A percentile compares a stretch with the other conserved stretches of the same genome.
These are phyloP conservation scores for Pachliopta kotzebuea DNA, from an alignment of 2,888 invertebrate genomes.

Conservation along the genomic window DNA sequence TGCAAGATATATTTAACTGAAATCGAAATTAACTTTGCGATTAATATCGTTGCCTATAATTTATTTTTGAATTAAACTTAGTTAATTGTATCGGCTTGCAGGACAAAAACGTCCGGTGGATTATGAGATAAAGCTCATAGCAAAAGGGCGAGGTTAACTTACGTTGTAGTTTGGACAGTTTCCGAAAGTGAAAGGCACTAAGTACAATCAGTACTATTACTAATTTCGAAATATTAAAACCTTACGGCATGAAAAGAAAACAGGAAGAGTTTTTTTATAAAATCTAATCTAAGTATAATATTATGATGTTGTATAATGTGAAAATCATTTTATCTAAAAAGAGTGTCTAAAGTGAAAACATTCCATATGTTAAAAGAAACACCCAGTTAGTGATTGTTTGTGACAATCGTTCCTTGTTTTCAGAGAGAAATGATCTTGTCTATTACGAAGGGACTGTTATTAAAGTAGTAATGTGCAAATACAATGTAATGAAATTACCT, in stretches of 20 bases:
- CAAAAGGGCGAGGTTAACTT: slow-evolving; percentile 39
- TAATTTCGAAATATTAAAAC: background rate
- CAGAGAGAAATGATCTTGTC: too few species aligned
- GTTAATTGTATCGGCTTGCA: background rate
- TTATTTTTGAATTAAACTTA: background rate
- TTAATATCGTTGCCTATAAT: background rate
- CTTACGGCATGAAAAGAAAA: background rate
- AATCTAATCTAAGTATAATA: too few species aligned
- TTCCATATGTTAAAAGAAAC: too few species aligned
- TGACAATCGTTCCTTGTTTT: too few species aligned
- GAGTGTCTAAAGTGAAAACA: too few species aligned
- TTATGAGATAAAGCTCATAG: slow-evolving; percentile 31
- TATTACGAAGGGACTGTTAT: too few species aligned
- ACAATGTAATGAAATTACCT: too few species aligned
- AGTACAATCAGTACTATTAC: slow-evolving; percentile 4
- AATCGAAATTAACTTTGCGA: slow-evolving; percentile 15
- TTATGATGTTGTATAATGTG: too few species aligned
- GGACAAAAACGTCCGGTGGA: background rate
- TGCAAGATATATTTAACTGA: slow-evolving; percentile 17
- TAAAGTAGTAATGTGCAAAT: too few species aligned
- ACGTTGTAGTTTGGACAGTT: slow-evolving; percentile 33
- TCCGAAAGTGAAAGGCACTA: slow-evolving; percentile 35
- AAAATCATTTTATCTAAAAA: too few species aligned
- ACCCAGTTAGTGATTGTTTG: too few species aligned
- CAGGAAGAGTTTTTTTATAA: too few species aligned